phyloP scores from a whole-genome alignment of 2,797 vertebrate species.

The Sebastes trivittatus region DNA sequence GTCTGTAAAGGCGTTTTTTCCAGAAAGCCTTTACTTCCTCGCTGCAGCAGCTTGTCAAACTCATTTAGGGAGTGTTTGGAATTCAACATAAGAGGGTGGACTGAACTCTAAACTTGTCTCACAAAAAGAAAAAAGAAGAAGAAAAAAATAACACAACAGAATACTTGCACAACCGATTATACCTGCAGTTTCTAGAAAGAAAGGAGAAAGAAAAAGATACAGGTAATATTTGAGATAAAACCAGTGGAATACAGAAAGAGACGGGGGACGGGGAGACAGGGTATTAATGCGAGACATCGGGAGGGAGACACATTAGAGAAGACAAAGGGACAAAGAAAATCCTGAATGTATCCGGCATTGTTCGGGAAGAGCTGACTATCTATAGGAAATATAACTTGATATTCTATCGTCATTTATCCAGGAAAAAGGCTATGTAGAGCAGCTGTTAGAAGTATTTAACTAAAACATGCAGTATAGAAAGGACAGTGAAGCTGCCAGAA shows the following conservation, averaged over 20 bases:
- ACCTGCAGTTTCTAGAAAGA: constrained; percentile 87
- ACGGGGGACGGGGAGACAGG: constrained; percentile 61
- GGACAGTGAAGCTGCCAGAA: constrained; percentile 9
- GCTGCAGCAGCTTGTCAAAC: constrained; percentile 46
- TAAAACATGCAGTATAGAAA: constrained; percentile 3
- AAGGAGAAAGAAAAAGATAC: constrained; percentile 85
- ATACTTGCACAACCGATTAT: constrained; percentile 86
- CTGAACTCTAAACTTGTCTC: constrained; percentile 73
- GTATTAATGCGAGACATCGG: constrained; percentile 59
- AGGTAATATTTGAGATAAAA: constrained; percentile 81
- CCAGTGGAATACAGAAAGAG: constrained; percentile 70
- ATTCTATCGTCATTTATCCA: neutral
- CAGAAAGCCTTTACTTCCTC: constrained; percentile 37
- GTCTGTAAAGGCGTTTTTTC: constrained; percentile 32
- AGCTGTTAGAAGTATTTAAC: constrained; percentile 1
- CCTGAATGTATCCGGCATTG: constrained; percentile 15
- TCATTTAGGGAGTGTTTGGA: constrained; percentile 67
- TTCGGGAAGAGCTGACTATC: neutral
- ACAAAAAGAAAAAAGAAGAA: constrained; percentile 46
- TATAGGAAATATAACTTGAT: neutral
- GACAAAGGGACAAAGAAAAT: constrained; percentile 52
- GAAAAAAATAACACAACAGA: constrained; percentile 52
- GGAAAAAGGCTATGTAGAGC: neutral
- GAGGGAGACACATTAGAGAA: constrained; percentile 44
- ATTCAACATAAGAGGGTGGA: constrained; percentile 76